phyloP scores from a whole-genome alignment of 2,113 vertebrate species.

The Tringa solitaria region DNA sequence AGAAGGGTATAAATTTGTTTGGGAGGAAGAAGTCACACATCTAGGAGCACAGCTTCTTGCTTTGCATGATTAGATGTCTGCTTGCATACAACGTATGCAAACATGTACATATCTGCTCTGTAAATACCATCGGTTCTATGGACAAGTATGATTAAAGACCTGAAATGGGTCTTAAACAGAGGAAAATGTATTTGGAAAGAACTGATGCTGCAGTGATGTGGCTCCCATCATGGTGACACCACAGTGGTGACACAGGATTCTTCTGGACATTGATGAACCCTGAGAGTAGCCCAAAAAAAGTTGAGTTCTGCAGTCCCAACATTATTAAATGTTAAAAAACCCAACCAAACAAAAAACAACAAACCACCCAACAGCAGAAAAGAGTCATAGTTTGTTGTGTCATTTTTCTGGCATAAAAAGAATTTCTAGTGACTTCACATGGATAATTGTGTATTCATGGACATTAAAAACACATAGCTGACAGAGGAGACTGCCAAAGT shows the following conservation, averaged over 20 bases:
- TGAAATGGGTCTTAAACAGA: background rate
- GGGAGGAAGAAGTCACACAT: background rate
- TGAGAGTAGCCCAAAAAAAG: background rate
- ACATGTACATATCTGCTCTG: background rate
- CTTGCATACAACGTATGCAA: background rate
- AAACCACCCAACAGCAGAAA: background rate
- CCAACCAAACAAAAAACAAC: background rate
- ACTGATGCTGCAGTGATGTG: background rate
- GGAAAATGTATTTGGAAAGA: background rate
- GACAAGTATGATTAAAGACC: background rate
- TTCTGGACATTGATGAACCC: slow-evolving; percentile 38
- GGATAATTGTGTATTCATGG: background rate
- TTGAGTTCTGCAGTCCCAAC: background rate
- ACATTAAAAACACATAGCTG: background rate
- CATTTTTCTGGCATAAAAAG: background rate
- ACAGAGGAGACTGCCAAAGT: background rate
- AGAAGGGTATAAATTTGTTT: background rate
- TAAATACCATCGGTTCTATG: background rate
- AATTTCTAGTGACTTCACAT: background rate
- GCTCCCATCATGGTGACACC: background rate
- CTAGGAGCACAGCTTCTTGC: background rate
- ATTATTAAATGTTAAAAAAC: background rate
- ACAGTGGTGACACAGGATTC: background rate
- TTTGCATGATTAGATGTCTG: background rate
- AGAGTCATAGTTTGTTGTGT: background rate